Evolutionary conservation across 1,140 invertebrate genomes (phyloP), one percentile per base, ranked within the genome.

Genomic region (Ostrea denselamellosa): DNA sequence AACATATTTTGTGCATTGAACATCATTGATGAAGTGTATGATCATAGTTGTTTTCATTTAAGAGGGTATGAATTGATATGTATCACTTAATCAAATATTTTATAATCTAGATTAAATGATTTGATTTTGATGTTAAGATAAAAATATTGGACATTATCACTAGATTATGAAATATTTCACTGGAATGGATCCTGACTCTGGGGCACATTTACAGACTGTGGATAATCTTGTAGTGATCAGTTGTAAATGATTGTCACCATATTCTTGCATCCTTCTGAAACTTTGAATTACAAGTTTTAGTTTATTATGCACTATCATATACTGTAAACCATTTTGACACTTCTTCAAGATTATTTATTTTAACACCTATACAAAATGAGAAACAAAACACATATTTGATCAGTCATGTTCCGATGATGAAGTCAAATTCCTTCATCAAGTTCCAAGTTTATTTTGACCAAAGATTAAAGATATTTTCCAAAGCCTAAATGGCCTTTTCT

Each of bases 221-320:
- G 19, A n/a, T 62, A 62, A 17, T 19, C 19, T 17, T 62, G 2
- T 2, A 19, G n/a, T 17, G n/a, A 62, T 62, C 56, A 62, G 56
- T 62, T 62, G 56, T 62, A 62, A 62, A 62, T 62, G 56, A 62
- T 62, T 62, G 68, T 77, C 68, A 77, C 68, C 68, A 77, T 77
- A 14, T 77, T 77, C 68, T 77, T 25, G 68, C 28, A 77, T 77
- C 68, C 12, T 77, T 77, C 68, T 77, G 10, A 28, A 34, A 77
- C 68, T 77, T 77, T 77, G 25, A 34, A 77, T 77, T 77, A 77
- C 68, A 77, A 77, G 28, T 34, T 77, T 77, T 25, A 77, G 68
- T 77, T 77, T 25, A 28, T 77, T 77, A 14, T 77, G 68, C 68
- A 77, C 68, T 14, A 34, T 77, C 22, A 28, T 28, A 34, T 77